Conservation (phyloP, 2,888 invertebrate species). For the Troglohyphantes excavatus region DNA sequence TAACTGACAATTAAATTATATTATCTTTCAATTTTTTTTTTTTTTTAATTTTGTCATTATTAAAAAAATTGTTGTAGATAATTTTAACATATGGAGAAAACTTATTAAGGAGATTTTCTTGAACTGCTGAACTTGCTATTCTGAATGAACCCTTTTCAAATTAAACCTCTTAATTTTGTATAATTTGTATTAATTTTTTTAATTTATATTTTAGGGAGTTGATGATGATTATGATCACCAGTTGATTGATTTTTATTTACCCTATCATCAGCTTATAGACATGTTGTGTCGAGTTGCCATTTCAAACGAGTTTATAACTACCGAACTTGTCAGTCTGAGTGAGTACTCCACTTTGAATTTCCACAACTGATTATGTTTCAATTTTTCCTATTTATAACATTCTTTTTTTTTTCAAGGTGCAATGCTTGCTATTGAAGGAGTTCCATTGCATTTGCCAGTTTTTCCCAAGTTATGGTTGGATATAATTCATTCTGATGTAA, state of each 20-base stretch:
- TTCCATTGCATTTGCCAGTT: constrained; percentile 92
- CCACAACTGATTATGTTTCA: neutral
- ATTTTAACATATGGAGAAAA: too few species aligned
- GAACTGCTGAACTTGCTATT: neutral
- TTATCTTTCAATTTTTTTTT: too few species aligned
- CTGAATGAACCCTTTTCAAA: too few species aligned
- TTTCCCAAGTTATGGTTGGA: constrained; percentile 97
- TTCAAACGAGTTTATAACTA: constrained; percentile 92
- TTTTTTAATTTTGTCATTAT: too few species aligned
- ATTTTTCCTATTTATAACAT: neutral
- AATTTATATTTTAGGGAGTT: constrained; percentile 85
- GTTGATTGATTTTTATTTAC: constrained; percentile 89
- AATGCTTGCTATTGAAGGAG: constrained; percentile 94
- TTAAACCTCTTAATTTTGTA: too few species aligned
- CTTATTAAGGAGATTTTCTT: neutral
- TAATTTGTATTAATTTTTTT: too few species aligned
- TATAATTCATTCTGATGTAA: constrained; percentile 89
- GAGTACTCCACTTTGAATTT: constrained; percentile 79
- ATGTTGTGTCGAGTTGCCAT: constrained; percentile 93
- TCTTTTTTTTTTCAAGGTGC: constrained; percentile 83
- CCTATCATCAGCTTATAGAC: constrained; percentile 95
- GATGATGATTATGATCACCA: constrained; percentile 90
- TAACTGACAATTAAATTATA: too few species aligned
- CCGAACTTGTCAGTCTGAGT: constrained; percentile 92
- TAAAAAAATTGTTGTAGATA: neutral